A percentile compares a stretch with the other conserved stretches of the same genome.
Evolutionary conservation across 2,797 vertebrate species (phyloP).

Genomic region (Poeciliopsis turneri): DNA sequence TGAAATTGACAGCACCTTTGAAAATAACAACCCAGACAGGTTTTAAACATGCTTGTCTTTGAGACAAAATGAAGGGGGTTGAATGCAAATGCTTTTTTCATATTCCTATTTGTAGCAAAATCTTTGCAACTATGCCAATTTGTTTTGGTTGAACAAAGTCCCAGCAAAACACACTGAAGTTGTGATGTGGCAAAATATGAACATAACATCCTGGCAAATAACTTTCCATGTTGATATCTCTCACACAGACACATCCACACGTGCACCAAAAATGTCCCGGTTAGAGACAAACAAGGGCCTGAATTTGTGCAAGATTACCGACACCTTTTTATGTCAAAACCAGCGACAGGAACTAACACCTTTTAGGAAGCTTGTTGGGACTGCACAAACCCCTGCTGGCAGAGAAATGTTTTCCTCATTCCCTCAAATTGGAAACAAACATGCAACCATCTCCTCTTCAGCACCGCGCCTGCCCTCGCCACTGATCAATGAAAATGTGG

Average conservation of each 20-base stretch:
- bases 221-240: not conserved
- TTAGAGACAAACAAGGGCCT: not conserved
- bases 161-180: not conserved
- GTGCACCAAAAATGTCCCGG: slow-evolving; percentile 8
- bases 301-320: slow-evolving; percentile 11
- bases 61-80: not conserved
- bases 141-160: not conserved
- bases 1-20: too few species aligned
- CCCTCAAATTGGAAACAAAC: slow-evolving; percentile 18
- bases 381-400: slow-evolving; percentile 12
- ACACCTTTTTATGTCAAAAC: slow-evolving; percentile 11
- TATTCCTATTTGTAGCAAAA: not conserved
- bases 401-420: not conserved
- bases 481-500: not conserved
- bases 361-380: slow-evolving; percentile 1
- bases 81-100: not conserved
- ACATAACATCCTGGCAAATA: not conserved
- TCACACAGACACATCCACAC: not conserved
- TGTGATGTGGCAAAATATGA: not conserved
- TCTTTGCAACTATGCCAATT: not conserved
- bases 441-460: not conserved
- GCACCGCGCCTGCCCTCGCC: not conserved
- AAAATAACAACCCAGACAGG: too few species aligned
- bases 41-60: too few species aligned
- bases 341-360: slow-evolving; percentile 20